Evolutionary conservation across 2,113 vertebrate species (phyloP), one percentile per base, ranked within the genome.

Genomic region (Axis porcinus): DNA sequence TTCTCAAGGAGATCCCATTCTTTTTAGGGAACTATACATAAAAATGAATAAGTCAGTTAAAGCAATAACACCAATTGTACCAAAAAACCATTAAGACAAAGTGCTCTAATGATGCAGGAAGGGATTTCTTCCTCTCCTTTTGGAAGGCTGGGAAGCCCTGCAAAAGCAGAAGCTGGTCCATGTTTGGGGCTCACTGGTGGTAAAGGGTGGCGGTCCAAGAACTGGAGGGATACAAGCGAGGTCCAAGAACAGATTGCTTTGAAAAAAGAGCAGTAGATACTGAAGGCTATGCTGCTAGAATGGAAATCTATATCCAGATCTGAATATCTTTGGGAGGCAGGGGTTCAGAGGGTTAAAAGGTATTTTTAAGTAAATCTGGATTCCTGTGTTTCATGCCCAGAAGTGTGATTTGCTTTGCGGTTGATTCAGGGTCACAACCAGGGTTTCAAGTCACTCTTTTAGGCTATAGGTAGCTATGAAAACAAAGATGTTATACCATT

Each of bases 1-100:
- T 47, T 92, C 13, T 54, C 78, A 40, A 81, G 45, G 28, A 82
- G 13, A 54, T 45, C 15, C 27, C 27, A 28, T 50, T 81, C 25
- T 70, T 57, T 88, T 62, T 36, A 79, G 33, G 16, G 23, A 88
- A 94, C 47, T 50, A 95, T 40, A 86, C 36, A 64, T 67, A 54
- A 60, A 78, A 89, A 52, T 55, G 16, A 47, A 62, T 89, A 91
- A 3, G 8, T 79, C 47, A 84, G 45, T 47, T 86, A 40, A 85
- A 62, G 4, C n/a, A 13, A 13, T 2, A n/a, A 47, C 45, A 27
- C 19, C 12, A 52, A 30, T 40, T 70, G 43, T 45, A 94, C 54
- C 67, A 82, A 74, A 87, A 19, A 84, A 92, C 6, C 86, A 58
- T 79, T 16, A 92, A 58, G 27, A 27, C 1, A 30, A 47, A 27